Evolutionary conservation across 2,888 invertebrate species (phyloP).

Genomic region (Amphipoea lucens): DNA sequence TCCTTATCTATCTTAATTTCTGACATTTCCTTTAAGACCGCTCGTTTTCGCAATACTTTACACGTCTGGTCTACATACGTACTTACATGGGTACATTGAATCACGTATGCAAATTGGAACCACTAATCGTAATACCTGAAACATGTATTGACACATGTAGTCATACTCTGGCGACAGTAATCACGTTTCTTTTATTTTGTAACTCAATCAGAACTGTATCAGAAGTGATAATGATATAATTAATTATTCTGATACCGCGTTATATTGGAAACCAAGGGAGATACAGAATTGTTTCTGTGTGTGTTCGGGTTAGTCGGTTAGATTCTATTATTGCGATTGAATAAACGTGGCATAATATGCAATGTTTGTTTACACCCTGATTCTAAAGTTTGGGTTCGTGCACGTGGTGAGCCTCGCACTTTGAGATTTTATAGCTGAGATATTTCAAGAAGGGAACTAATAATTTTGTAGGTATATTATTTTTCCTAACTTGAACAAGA

Average conservation of each 20-base stretch:
- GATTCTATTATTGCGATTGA: conserved; percentile 31
- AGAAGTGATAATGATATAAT: conserved; percentile 41
- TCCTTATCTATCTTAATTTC: background rate
- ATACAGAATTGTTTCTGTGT: conserved; percentile 7
- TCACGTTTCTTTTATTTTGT: conserved; percentile 63
- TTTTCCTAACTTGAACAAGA: background rate
- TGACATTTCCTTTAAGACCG: background rate
- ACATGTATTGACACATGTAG: conserved; percentile 60
- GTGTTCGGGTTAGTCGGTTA: conserved; percentile 24
- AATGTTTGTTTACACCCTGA: conserved; percentile 46
- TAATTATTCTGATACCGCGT: conserved; percentile 46
- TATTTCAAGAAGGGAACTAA: conserved; percentile 13
- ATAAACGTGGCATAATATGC: conserved; percentile 28
- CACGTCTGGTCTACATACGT: conserved; percentile 44
- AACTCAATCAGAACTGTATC: conserved; percentile 52
- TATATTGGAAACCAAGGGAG: conserved; percentile 1
- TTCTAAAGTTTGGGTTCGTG: conserved; percentile 22
- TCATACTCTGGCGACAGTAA: conserved; percentile 38
- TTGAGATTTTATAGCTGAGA: conserved; percentile 16
- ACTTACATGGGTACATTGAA: conserved; percentile 39
- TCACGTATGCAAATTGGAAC: conserved; percentile 56
- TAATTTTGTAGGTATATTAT: background rate
- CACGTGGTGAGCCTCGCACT: conserved; percentile 32
- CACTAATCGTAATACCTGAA: conserved; percentile 60
- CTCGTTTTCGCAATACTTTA: conserved; percentile 38